A percentile compares a stretch with the other conserved stretches of the same genome.
Evolutionary conservation across 2,888 invertebrate species (phyloP).

Genomic region (Trachelus troglodyta): DNA sequence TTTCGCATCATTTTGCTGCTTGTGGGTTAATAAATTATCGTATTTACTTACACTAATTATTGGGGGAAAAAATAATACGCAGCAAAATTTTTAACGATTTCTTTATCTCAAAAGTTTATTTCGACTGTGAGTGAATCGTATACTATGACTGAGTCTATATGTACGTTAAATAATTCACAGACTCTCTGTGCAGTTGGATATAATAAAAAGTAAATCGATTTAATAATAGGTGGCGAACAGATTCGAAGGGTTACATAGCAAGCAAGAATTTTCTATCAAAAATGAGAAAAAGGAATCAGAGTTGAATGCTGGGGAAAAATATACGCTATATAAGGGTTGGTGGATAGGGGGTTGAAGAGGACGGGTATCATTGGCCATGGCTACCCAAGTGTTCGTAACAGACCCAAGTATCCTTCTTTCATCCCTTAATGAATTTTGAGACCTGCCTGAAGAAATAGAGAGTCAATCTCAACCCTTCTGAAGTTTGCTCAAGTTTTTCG

Average conservation of each 20-base stretch:
- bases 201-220: too few species aligned
- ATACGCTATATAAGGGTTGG: not conserved
- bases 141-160: too few species aligned
- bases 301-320: not conserved
- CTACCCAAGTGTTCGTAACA: not conserved
- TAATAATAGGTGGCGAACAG: not conserved
- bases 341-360: not conserved
- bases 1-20: constrained; percentile 4
- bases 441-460: not conserved
- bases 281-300: not conserved
- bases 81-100: not conserved
- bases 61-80: too few species aligned
- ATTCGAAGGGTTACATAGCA: not conserved
- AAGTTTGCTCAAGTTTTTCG: not conserved
- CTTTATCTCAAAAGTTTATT: not conserved
- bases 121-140: not conserved
- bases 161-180: too few species aligned
- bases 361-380: not conserved
- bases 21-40: not conserved
- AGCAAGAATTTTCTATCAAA: not conserved
- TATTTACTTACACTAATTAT: not conserved
- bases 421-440: not conserved
- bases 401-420: not conserved
- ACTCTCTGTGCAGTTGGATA: too few species aligned
- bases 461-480: not conserved